These are phyloP conservation scores for Platysteira castanea DNA, from an alignment of 2,113 vertebrate species.

Conservation along the genomic window DNA sequence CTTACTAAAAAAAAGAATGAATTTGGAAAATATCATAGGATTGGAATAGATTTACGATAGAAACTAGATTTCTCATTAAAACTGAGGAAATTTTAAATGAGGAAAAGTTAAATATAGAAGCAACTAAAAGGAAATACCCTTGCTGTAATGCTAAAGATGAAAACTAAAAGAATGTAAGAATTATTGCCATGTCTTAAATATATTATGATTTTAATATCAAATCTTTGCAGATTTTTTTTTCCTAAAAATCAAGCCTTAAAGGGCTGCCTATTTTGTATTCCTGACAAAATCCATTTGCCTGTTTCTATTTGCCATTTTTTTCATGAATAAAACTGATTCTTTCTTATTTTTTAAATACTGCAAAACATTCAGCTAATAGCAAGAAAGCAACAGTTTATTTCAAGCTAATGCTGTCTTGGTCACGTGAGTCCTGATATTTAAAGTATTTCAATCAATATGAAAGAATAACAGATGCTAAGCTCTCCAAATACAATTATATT, in stretches of 20 bases:
- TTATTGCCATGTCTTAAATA: not conserved
- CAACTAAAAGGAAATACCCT: not conserved
- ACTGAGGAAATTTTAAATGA: not conserved
- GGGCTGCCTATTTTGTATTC: not conserved
- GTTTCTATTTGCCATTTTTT: not conserved
- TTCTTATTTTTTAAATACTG: not conserved
- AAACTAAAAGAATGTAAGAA: not conserved
- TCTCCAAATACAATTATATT: constrained; percentile 14
- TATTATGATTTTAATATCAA: not conserved
- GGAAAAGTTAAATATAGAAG: not conserved
- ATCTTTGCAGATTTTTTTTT: not conserved
- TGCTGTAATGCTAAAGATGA: not conserved
- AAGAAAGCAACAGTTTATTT: not conserved
- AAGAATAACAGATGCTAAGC: constrained; percentile 33
- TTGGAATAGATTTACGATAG: not conserved
- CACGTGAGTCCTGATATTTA: constrained; percentile 35
- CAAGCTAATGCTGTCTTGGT: not conserved
- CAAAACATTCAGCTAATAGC: not conserved
- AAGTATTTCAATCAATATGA: constrained; percentile 43
- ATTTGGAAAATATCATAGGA: not conserved
- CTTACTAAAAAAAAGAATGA: not conserved
- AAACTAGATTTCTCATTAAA: not conserved
- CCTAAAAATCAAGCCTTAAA: not conserved
- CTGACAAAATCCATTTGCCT: not conserved
- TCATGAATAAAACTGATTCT: not conserved